Evolutionary conservation across 2,113 vertebrate genomes (phyloP).

Genomic region (Vulpes vulpes): DNA sequence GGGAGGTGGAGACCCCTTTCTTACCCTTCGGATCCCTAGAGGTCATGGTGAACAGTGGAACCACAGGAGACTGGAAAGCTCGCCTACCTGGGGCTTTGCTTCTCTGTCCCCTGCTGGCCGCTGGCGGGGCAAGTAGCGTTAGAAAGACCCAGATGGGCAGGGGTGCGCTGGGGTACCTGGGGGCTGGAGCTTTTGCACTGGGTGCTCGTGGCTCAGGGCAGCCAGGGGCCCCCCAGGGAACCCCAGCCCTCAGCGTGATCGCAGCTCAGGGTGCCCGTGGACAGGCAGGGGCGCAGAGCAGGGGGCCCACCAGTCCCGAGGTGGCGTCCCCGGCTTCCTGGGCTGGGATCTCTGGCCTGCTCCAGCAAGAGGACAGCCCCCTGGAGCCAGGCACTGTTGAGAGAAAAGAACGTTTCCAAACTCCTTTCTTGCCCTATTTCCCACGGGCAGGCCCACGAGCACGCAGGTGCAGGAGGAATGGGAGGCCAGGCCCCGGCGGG

Average conservation of each 20-base stretch:
- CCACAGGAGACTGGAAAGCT: not conserved
- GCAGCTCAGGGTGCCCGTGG: accelerated
- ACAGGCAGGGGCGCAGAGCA: not conserved
- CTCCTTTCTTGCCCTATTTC: not conserved
- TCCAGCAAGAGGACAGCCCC: not conserved
- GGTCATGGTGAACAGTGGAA: not conserved
- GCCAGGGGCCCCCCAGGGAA: not conserved
- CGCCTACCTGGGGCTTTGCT: not conserved
- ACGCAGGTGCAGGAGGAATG: not conserved
- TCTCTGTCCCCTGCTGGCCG: not conserved
- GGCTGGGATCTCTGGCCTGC: not conserved
- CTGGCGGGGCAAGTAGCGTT: not conserved
- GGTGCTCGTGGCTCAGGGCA: not conserved
- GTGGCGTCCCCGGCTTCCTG: not conserved
- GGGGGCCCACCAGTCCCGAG: not conserved
- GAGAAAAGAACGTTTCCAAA: not conserved
- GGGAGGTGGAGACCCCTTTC: not conserved
- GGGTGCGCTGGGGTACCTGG: not conserved
- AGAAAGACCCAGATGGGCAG: not conserved
- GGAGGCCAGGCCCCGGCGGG: not conserved
- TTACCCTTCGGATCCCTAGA: not conserved
- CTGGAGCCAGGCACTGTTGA: not conserved
- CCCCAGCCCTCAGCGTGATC: not conserved
- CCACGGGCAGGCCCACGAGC: not conserved
- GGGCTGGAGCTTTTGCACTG: not conserved